Base-by-base conservation (phyloP, 2,113 vertebrate species). In the Cavia porcellus region DNA sequence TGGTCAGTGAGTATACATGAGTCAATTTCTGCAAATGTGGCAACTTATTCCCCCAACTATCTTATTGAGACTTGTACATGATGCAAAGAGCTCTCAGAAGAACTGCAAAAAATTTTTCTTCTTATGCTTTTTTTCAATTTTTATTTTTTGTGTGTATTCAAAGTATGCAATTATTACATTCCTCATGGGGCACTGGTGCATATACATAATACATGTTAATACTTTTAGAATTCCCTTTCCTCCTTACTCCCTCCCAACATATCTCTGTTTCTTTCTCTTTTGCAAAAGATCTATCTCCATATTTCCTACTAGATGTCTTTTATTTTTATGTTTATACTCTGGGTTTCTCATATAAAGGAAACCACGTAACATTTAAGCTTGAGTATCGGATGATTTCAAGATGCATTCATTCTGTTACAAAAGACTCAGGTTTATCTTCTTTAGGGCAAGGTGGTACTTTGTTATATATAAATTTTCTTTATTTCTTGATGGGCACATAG, bases 21-120 rank as follows among this genome's bases (percentile, higher is more conserved):
- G 22, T 74, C 45, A 50, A 13, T 25, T 22, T 2, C 17, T 81
- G 30, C 11, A 30, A 25, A 2, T 19, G 3, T 19, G 9, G n/a
- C 4, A n/a, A 0, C 24, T 6, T 13, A 6, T 0, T 8, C 8
- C 20, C 5, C 20, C 6, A 72, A 7, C 0, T 32, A 19, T 30
- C 6, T 2, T 3, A 38, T 9, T 24, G 25, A 15, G 35, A 30
- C 28, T 42, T 0, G 0, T 15, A 4, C 52, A 9, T 22, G 81
- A 52, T 62, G 47, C 30, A 59, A 55, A 6, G 9, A 20, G 5
- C 15, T 62, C 42, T 66, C 12, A 5, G 5, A 24, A 75, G 74
- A 42, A 45, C 74, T 45, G 4, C 9, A 45, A 75, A 25, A 2
- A 38, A 45, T n/a, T 12, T 75, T 45, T 35, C 12, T 45, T 45